Base-by-base conservation (phyloP, 2,113 vertebrate species). In the Lepidothrix coronata region DNA sequence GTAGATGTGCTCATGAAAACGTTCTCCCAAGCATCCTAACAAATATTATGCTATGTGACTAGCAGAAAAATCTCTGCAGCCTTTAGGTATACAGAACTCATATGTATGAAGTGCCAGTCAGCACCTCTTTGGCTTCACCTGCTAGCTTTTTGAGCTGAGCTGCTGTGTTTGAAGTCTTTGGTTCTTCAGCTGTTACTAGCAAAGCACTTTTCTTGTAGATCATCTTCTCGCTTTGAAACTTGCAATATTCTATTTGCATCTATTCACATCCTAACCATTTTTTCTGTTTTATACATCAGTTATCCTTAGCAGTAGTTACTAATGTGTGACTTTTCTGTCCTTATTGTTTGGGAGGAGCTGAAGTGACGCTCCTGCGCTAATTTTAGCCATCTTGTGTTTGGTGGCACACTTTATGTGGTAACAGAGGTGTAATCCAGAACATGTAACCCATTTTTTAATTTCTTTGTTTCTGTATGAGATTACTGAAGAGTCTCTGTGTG, bases 21-120 rank as follows among this genome's bases (percentile, higher is more conserved):
- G 21, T 67, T 81, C 43, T 77, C 30, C 30, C 27, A 59, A 41
- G 30, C 44, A 23, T 79, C 66, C 49, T 82, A 21, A 79, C 19
- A 75, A 87, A 46, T 35, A 16, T 0, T 76, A 1, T 51, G 35
- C 48, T 67, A 0, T 28, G 15, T 81, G 31, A 59, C 39, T 41
- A 55, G 48, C 21, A 87, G 24, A 39, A 91, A 52, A 65, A 21
- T 49, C 37, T 73, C 81, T 19, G 28, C n/a, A 66, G 46, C 37
- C 28, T 70, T 76, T 48, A 62, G 12, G 12, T 49, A 5, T 22
- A 12, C 12, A 37, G 46, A 73, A 16, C 16, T 9, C 0, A 0
- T 66, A 13, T 5, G 7, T 46, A 12, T 11, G 13, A 57, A 43
- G 33, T 59, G n/a, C 18, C 11, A 21, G 1, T 41, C 44, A 44